A percentile compares a stretch with the other conserved stretches of the same genome.
Conservation (phyloP, 2,113 vertebrate species). For the Anhinga rufa region DNA sequence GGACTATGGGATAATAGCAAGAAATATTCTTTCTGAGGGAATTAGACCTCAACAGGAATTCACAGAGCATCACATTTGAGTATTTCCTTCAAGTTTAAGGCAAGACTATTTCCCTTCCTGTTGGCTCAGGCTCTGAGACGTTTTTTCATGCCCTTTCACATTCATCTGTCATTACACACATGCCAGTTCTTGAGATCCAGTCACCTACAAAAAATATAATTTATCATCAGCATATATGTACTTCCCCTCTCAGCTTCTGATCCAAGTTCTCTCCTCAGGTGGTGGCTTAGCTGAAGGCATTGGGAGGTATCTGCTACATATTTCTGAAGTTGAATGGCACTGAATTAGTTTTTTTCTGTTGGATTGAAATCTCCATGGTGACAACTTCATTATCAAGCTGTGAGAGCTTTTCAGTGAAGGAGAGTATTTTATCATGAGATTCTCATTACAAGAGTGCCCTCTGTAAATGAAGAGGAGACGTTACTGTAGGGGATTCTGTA, state of each 20-base stretch:
- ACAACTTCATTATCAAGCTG: slow-evolving; percentile 55
- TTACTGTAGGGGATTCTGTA: not conserved
- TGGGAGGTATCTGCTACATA: slow-evolving; percentile 56
- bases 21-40: not conserved
- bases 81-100: slow-evolving; percentile 18
- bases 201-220: not conserved
- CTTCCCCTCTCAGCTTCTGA: slow-evolving; percentile 59
- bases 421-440: slow-evolving; percentile 5
- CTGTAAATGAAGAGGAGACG: slow-evolving; percentile 46
- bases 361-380: slow-evolving; percentile 73
- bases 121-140: slow-evolving; percentile 15
- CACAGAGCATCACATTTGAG: not conserved
- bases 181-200: not conserved
- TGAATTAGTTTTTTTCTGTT: slow-evolving; percentile 34
- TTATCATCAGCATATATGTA: slow-evolving; percentile 19
- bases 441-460: slow-evolving; percentile 69
- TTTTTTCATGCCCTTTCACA: slow-evolving; percentile 36
- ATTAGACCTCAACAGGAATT: slow-evolving; percentile 1
- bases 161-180: slow-evolving; percentile 12
- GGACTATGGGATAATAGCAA: not conserved
- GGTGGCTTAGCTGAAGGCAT: slow-evolving; percentile 51
- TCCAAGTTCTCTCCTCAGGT: slow-evolving; percentile 19
- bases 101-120: slow-evolving; percentile 1
- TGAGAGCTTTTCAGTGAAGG: slow-evolving; percentile 28
- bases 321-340: not conserved